Evolutionary conservation across 2,113 vertebrate species (phyloP).

Genomic region (Actenoides lindsayi): DNA sequence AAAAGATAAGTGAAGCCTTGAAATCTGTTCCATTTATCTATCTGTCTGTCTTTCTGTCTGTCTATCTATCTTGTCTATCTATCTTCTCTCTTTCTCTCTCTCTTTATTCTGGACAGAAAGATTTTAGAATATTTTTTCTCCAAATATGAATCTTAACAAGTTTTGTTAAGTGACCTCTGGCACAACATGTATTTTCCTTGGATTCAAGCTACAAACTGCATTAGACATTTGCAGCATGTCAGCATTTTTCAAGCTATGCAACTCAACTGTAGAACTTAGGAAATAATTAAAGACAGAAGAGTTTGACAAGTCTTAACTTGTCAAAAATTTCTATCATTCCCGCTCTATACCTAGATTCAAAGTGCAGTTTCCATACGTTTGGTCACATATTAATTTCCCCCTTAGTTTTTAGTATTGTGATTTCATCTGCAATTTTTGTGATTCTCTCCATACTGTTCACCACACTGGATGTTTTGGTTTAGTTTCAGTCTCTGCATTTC

Average conservation of each 20-base stretch:
- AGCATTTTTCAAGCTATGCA: background rate
- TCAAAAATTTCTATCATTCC: background rate
- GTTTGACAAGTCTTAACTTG: background rate
- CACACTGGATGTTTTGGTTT: background rate
- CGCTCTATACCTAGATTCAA: background rate
- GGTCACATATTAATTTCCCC: background rate
- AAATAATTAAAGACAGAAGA: background rate
- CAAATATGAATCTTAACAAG: background rate
- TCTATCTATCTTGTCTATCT: no score
- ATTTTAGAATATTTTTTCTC: background rate
- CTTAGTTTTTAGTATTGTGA: background rate
- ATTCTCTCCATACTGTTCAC: background rate
- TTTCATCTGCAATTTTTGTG: background rate
- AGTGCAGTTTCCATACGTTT: background rate
- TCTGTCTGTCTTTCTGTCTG: background rate
- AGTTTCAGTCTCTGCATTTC: background rate
- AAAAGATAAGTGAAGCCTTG: background rate
- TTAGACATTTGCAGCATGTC: background rate
- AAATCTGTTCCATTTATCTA: background rate
- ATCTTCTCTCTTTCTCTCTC: background rate
- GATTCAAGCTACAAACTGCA: background rate
- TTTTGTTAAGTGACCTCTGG: background rate
- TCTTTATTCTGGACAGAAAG: background rate
- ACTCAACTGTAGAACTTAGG: background rate
- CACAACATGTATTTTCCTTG: slow-evolving; percentile 5